Evolutionary conservation across 92 coral and sea anemone species (phyloP).

Genomic region (Parazoanthus darwini): DNA sequence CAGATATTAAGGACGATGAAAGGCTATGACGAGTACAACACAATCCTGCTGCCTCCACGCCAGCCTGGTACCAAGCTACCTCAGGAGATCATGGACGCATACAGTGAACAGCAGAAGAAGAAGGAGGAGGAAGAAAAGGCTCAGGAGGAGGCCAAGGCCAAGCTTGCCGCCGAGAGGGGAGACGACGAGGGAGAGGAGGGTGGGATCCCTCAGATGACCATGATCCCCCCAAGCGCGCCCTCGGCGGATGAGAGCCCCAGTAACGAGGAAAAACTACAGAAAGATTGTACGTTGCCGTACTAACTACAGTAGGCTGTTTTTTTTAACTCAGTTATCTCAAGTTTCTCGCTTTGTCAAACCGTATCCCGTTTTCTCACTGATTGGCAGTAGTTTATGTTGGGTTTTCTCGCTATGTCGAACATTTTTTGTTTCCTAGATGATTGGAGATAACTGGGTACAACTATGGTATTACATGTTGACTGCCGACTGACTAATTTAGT

Average conservation of each 20-base stretch:
- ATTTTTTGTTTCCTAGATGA: no score
- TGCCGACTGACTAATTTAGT: no score
- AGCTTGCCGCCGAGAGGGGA: conserved; percentile 65
- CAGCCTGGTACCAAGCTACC: conserved; percentile 90
- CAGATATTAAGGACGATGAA: conserved; percentile 95
- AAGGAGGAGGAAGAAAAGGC: conserved; percentile 91
- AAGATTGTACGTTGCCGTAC: conserved; percentile 10
- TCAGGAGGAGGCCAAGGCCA: conserved; percentile 76
- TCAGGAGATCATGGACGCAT: conserved; percentile 75
- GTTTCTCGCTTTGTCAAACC: no score
- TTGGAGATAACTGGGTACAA: no score
- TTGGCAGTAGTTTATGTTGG: no score
- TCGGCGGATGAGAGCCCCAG: conserved; percentile 48
- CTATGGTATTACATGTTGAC: no score
- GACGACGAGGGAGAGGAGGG: conserved; percentile 53
- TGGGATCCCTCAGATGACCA: conserved; percentile 50
- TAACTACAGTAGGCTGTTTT: not conserved
- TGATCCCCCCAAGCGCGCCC: conserved; percentile 57
- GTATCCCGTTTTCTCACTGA: no score
- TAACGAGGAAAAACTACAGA: conserved; percentile 1
- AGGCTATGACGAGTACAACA: conserved; percentile 98
- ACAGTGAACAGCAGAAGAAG: conserved; percentile 78
- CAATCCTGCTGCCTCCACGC: conserved; percentile 92
- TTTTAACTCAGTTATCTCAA: not conserved
- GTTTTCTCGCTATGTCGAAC: no score